A percentile compares a stretch with the other conserved stretches of the same genome.
Evolutionary conservation across 2,113 vertebrate genomes (phyloP).

Genomic region (Coturnix japonica): DNA sequence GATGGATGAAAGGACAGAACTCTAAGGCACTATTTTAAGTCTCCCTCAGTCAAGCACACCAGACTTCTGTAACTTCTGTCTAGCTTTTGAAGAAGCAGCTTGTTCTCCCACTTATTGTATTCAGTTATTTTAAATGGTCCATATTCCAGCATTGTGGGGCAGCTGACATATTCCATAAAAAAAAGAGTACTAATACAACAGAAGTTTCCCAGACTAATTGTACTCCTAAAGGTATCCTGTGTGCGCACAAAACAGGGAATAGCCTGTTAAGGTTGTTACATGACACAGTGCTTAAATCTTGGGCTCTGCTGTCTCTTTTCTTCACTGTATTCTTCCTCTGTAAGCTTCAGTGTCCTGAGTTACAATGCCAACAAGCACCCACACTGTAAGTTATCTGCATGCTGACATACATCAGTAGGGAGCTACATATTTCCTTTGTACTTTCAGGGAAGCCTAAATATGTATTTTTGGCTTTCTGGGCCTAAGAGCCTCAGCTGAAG

Average conservation of each 20-base stretch:
- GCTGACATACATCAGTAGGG: neutral
- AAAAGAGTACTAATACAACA: neutral
- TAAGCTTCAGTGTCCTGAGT: neutral
- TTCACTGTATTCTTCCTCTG: neutral
- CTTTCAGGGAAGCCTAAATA: neutral
- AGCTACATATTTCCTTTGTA: neutral
- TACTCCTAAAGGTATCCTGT: neutral
- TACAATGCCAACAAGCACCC: neutral
- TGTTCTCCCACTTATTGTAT: neutral
- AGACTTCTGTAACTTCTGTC: neutral
- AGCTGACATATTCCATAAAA: neutral
- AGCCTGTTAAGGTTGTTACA: neutral
- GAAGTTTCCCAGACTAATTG: neutral
- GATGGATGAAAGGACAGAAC: neutral
- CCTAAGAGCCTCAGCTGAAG: neutral
- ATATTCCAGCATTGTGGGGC: neutral
- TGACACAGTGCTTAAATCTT: neutral
- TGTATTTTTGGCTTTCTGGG: neutral
- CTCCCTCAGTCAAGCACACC: neutral
- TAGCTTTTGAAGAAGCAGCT: neutral
- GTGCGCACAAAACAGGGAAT: neutral
- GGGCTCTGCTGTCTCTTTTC: neutral
- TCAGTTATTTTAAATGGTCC: neutral
- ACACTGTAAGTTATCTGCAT: neutral
- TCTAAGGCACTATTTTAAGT: neutral